Base-by-base conservation (phyloP, 2,888 invertebrate species). In the Protodeltote pygarga region DNA sequence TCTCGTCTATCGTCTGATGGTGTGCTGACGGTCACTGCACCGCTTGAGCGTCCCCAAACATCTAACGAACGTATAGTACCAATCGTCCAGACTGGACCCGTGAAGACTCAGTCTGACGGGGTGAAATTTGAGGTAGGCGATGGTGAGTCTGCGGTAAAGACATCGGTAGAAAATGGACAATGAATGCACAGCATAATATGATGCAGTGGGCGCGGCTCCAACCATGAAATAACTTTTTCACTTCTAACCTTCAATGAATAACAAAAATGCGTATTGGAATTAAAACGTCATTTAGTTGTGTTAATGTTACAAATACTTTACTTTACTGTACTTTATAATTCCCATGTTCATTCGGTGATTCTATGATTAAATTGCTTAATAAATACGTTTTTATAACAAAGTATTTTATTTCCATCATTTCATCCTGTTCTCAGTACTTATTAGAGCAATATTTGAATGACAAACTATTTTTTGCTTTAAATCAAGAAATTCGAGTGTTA, bases 1-100 rank as follows among this genome's bases (percentile, higher is more conserved):
- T 95, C 95, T 0, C 93, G 92, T 20, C 80, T 96, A 23, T 95
- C 95, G 4, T 93, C 95, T 0, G 95, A 95, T 73, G 96, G 95
- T 2, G 90, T 95, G 10, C 80, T 95, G 27, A 94, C 93, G 1
- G 90, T 95, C 6, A 93, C 92, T 25, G 94, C 94, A 8, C 95
- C 95, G 13, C 38, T 65, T 20, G 60, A 63, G 17, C 35, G 45
- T 8, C 54, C 68, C 2, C 64, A 58, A 20, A 9, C 48, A 1
- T 37, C 54, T 9, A 83, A 79, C 17, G 93, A 92, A 54, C 83
- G 93, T 1, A 54, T 87, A 0, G 84, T 94, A 9, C 92, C 93
- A 32, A 93, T 94, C 44, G 79, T 92, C 31, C 92, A 91, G 41
- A 93, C 93, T 31, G 93, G 93, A 0, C 90, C 91, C 2, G 84